These are phyloP conservation scores for Catostomus latipinnis DNA, from an alignment of 2,797 vertebrate genomes.

Conservation along the genomic window DNA sequence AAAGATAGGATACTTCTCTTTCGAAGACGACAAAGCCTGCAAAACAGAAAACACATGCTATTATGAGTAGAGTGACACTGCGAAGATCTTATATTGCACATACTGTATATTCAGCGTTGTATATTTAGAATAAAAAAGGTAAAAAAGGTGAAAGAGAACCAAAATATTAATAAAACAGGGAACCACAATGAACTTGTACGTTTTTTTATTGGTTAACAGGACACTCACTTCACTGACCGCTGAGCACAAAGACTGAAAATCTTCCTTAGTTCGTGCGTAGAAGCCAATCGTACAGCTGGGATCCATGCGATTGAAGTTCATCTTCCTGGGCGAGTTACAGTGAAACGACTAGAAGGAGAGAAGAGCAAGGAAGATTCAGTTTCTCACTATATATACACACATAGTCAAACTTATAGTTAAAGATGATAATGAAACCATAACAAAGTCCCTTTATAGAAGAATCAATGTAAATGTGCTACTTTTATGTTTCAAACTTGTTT, in stretches of 20 bases:
- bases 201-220: not conserved
- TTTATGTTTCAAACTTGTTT: not conserved
- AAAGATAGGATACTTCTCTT: constrained; percentile 91
- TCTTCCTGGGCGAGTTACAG: constrained; percentile 89
- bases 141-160: not conserved
- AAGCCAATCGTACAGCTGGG: constrained; percentile 94
- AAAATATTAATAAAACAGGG: not conserved
- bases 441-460: not conserved
- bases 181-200: too few species aligned
- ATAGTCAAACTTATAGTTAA: not conserved
- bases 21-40: constrained; percentile 83
- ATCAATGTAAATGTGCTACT: not conserved
- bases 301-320: constrained; percentile 91
- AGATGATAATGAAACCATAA: not conserved
- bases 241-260: constrained; percentile 86
- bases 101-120: not conserved
- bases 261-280: constrained; percentile 85
- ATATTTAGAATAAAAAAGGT: not conserved
- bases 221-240: constrained; percentile 81
- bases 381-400: not conserved
- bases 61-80: not conserved
- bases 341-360: constrained; percentile 83
- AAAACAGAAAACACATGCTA: not conserved
- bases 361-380: not conserved
- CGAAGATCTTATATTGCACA: not conserved